Evolutionary conservation across 2,113 vertebrate species (phyloP).

Genomic region (Caracal caracal): DNA sequence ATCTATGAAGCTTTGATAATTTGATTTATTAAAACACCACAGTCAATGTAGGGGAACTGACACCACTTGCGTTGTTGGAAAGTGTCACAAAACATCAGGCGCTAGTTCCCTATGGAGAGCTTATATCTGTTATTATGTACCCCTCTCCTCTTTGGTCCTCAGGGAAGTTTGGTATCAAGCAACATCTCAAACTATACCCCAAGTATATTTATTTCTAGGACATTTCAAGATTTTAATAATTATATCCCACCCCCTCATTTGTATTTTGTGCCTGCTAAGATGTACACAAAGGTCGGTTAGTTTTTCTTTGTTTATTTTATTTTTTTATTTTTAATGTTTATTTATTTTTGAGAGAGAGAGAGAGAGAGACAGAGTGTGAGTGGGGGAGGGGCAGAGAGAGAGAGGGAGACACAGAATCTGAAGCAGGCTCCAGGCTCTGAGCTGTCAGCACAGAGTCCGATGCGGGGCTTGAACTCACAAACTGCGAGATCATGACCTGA

Average conservation of each 20-base stretch:
- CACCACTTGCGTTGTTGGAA: conserved; percentile 62
- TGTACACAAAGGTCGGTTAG: neutral
- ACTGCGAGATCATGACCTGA: no score
- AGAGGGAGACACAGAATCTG: no score
- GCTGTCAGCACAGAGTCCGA: no score
- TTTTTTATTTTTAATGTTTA: no score
- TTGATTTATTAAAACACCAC: conserved; percentile 79
- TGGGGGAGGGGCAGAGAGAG: no score
- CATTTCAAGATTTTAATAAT: conserved; percentile 40
- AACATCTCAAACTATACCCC: conserved; percentile 26
- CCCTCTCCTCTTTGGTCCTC: neutral
- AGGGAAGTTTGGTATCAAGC: conserved; percentile 49
- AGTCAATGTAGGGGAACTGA: conserved; percentile 72
- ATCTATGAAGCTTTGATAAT: conserved; percentile 77
- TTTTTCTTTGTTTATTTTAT: no score
- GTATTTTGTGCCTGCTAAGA: conserved; percentile 22
- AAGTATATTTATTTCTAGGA: conserved; percentile 56
- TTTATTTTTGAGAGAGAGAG: no score
- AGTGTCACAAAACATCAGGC: conserved; percentile 6
- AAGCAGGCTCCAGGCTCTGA: no score
- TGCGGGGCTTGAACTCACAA: no score
- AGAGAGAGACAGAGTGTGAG: no score
- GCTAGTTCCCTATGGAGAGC: neutral
- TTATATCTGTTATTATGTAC: neutral
- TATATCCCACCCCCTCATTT: neutral